These are phyloP conservation scores for Zelostemma sp. DNA, from an alignment of 1,140 invertebrate genomes.

Conservation along the genomic window DNA sequence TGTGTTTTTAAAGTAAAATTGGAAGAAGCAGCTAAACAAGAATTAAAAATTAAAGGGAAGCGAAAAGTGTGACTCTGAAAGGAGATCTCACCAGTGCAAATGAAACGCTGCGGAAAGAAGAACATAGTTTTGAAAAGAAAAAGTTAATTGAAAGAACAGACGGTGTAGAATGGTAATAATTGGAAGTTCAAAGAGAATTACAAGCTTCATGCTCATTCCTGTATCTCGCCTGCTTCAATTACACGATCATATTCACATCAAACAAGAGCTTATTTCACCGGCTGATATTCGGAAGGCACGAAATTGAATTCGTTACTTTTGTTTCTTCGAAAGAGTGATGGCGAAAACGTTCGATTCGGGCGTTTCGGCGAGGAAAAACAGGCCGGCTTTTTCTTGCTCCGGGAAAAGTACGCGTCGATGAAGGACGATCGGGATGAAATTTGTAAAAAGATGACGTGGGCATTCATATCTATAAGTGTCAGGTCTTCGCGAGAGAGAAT, in stretches of 20 bases:
- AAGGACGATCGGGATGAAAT: neutral
- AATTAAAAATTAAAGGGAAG: no score
- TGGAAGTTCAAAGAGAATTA: no score
- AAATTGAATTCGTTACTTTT: neutral
- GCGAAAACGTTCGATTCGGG: neutral
- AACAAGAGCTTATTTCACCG: neutral
- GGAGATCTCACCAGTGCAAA: neutral
- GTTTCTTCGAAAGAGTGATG: neutral
- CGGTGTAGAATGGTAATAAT: no score
- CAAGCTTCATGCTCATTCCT: no score
- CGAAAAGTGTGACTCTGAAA: no score
- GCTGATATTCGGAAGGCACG: neutral
- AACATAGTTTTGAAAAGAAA: neutral
- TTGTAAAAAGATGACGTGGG: neutral
- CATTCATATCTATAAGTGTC: neutral
- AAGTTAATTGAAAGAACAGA: neutral
- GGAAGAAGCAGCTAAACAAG: no score
- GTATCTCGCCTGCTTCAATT: no score
- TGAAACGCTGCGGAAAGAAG: neutral
- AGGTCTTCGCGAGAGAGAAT: neutral
- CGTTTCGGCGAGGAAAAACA: neutral
- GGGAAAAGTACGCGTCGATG: neutral
- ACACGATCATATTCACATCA: neutral
- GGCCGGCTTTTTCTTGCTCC: neutral
- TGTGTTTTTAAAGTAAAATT: no score